These are phyloP conservation scores for Cossypha niveicapilla DNA, from an alignment of 2,797 vertebrate genomes.

Conservation along the genomic window DNA sequence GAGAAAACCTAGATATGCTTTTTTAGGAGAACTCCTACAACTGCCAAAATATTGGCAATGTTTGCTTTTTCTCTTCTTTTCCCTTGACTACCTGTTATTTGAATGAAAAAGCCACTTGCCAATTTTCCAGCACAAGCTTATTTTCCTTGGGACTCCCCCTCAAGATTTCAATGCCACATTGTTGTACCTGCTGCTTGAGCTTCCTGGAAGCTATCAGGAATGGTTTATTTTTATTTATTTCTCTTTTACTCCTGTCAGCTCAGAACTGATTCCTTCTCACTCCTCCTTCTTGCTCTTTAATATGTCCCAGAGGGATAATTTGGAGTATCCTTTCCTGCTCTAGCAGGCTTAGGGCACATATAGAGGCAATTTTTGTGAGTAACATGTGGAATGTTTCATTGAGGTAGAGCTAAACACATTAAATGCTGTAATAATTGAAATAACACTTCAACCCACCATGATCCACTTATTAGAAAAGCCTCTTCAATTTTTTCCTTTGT, in stretches of 20 bases:
- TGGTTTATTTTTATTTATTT: not conserved
- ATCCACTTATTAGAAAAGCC: not conserved
- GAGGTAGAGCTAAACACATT: not conserved
- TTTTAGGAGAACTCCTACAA: constrained; percentile 50
- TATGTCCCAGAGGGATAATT: not conserved
- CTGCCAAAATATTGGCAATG: constrained; percentile 55
- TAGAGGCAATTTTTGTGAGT: not conserved
- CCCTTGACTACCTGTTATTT: constrained; percentile 40
- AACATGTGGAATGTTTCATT: not conserved
- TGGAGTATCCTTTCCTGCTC: not conserved
- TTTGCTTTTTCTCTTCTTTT: constrained; percentile 18
- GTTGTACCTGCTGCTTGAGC: constrained; percentile 1
- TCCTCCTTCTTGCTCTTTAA: not conserved
- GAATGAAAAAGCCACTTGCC: constrained; percentile 30
- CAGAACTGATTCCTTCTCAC: not conserved
- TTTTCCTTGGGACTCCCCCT: constrained; percentile 6
- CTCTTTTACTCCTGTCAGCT: not conserved
- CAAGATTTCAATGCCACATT: not conserved
- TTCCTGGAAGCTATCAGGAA: not conserved
- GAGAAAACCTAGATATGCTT: constrained; percentile 27
- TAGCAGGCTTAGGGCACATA: not conserved
- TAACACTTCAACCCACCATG: not conserved
- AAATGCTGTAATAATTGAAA: not conserved
- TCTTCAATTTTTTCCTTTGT: not conserved
- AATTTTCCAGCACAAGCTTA: not conserved